Conservation (phyloP, 2,113 vertebrate species). For the Archocentrus centrarchus region DNA sequence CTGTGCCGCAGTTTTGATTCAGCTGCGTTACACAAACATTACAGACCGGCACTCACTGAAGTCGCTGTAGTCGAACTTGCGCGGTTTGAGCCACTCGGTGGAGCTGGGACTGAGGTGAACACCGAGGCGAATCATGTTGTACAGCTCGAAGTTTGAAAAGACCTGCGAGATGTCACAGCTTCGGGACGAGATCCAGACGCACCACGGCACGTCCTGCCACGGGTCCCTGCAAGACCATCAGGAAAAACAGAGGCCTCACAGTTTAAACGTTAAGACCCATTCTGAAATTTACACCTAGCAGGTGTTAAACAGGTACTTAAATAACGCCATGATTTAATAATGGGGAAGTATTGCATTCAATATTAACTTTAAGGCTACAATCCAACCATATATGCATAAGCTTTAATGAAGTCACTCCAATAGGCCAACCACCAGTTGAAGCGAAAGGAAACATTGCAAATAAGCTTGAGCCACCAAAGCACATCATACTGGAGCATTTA, state of each 20-base stretch:
- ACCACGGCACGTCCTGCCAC: conserved; percentile 73
- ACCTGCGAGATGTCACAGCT: conserved; percentile 71
- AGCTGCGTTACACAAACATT: not conserved
- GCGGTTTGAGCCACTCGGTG: conserved; percentile 34
- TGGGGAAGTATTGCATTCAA: not conserved
- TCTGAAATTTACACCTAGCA: no score
- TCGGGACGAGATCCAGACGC: conserved; percentile 58
- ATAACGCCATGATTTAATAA: not conserved
- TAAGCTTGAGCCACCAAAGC: no score
- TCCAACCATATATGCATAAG: not conserved
- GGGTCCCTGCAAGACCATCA: conserved; percentile 47
- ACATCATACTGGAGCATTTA: no score
- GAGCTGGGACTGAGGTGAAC: conserved; percentile 48
- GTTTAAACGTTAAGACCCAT: no score
- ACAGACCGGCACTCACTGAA: conserved; percentile 55
- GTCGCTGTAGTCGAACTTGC: conserved; percentile 66
- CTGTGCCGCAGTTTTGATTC: not conserved
- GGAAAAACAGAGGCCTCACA: not conserved
- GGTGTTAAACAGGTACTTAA: no score
- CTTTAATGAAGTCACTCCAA: not conserved
- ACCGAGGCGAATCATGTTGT: conserved; percentile 68
- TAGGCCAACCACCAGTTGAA: no score
- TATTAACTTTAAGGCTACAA: not conserved
- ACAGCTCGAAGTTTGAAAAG: conserved; percentile 60
- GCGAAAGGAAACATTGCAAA: no score